A percentile compares a stretch with the other conserved stretches of the same genome.
These are phyloP conservation scores for Battus philenor DNA, from an alignment of 1,140 invertebrate genomes.

Conservation along the genomic window DNA sequence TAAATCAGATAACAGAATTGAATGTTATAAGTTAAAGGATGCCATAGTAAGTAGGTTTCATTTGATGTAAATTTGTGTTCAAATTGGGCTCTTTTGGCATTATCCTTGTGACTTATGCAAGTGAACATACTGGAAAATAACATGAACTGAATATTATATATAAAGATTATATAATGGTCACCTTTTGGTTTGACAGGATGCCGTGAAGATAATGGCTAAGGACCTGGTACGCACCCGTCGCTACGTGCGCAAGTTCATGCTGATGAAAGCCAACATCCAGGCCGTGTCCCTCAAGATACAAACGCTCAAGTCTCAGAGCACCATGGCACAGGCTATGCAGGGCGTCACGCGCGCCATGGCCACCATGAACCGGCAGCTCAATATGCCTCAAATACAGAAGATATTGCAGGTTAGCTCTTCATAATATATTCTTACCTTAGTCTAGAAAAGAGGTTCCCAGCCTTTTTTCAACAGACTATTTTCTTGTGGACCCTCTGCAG, in stretches of 20 bases:
- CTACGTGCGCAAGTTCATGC: slow-evolving; percentile 98
- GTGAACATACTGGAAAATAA: no score
- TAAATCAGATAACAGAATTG: no score
- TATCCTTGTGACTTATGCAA: no score
- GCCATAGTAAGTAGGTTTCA: no score
- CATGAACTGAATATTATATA: neutral
- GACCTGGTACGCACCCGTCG: slow-evolving; percentile 97
- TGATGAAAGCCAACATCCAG: slow-evolving; percentile 99
- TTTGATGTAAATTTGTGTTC: no score
- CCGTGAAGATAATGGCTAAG: slow-evolving; percentile 99
- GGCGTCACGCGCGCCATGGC: slow-evolving; percentile 99
- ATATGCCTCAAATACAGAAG: slow-evolving; percentile 99
- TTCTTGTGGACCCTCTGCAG: no score
- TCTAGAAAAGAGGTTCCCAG: no score
- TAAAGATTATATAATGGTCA: slow-evolving; percentile 30
- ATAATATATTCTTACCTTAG: no score
- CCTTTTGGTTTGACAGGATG: no score
- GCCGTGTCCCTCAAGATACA: slow-evolving; percentile 99
- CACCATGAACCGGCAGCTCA: slow-evolving; percentile 98
- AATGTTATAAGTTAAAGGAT: no score
- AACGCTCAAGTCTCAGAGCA: slow-evolving; percentile 98
- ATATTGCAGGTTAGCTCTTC: slow-evolving; percentile 91
- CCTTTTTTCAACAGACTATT: no score
- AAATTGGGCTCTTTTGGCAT: no score
- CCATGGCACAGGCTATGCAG: slow-evolving; percentile 99